Percentiles rank a stretch among this genome's conserved stretches.
phyloP scores from a whole-genome alignment of 2,113 vertebrate species.

The Chionis minor region DNA sequence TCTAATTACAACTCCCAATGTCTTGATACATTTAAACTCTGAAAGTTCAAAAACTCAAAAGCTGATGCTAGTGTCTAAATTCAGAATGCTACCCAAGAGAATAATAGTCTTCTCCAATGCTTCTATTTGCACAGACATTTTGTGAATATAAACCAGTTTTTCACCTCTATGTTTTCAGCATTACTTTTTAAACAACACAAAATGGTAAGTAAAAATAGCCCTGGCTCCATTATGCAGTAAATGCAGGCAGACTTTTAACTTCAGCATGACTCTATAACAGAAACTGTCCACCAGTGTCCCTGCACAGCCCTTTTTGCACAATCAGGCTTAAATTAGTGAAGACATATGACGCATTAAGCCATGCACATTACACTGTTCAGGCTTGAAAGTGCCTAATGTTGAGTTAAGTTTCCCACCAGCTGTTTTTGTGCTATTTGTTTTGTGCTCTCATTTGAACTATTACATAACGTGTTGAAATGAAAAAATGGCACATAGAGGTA shows the following conservation, averaged over 20 bases:
- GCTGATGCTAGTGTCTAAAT: neutral
- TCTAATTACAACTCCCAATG: neutral
- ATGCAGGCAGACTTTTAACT: neutral
- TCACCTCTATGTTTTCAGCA: neutral
- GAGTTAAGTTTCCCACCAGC: conserved; percentile 52
- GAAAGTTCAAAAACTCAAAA: neutral
- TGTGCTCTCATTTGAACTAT: conserved; percentile 27
- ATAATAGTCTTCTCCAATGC: neutral
- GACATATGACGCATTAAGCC: conserved; percentile 34
- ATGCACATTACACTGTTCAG: conserved; percentile 4
- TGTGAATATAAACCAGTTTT: neutral
- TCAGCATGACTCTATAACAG: neutral
- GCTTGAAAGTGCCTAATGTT: conserved; percentile 44
- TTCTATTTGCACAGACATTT: neutral
- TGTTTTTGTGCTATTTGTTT: conserved; percentile 31
- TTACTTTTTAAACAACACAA: conserved; percentile 24
- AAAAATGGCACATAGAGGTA: neutral
- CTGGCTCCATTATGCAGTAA: neutral
- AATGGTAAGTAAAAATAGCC: neutral
- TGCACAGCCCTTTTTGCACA: conserved; percentile 27
- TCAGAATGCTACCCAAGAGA: neutral
- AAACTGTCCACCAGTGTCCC: neutral
- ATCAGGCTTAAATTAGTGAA: conserved; percentile 52
- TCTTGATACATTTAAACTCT: neutral
- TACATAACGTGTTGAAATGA: conserved; percentile 37